Evolutionary conservation across 2,888 invertebrate genomes (phyloP), one percentile per base, ranked within the genome.

Genomic region (Temnothorax unifasciatus): DNA sequence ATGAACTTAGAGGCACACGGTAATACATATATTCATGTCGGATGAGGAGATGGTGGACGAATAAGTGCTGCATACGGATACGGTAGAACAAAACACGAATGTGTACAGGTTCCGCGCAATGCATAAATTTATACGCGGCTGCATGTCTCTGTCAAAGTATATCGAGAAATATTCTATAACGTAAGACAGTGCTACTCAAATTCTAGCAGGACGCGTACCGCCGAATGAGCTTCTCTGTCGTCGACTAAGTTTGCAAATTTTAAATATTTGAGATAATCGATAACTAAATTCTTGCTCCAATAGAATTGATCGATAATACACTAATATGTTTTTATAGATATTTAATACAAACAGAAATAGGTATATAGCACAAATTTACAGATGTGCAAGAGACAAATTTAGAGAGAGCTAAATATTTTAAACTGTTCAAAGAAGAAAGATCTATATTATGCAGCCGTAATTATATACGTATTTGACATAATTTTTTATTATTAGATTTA

Each of bases 21-120:
- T 79, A 79, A 79, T 79, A 69, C 44, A 79, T 79, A 69, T 69
- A 79, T 79, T 68, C 69, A 79, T 79, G 38, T 47, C 15, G 57
- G 38, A 52, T 41, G 25, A 25, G 1, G 11, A 69, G 69, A 79
- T 79, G 57, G 44, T 47, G 57, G 44, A 79, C 44, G 69, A 59
- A 66, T 66, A 66, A 66, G 47, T n/a, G 57, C 1, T 29, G 69
- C 79, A 69, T 79, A 79, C 44, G 44, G 25, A 68, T 68, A 52
- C 18, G 21, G 18, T 2, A 21, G 13, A 69, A 69, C 59, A 59
- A 47, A 69, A 38, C 57, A 47, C 57, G 44, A 57, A 47, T 44
- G 13, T 47, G 21, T 79, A 69, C 69, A 79, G 11, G 57, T 69
- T 59, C 21, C 47, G 59, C 18, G 47, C 41, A 47, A 44, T 68